Conservation (phyloP, 2,888 invertebrate genomes). For the Volucella inanis region DNA sequence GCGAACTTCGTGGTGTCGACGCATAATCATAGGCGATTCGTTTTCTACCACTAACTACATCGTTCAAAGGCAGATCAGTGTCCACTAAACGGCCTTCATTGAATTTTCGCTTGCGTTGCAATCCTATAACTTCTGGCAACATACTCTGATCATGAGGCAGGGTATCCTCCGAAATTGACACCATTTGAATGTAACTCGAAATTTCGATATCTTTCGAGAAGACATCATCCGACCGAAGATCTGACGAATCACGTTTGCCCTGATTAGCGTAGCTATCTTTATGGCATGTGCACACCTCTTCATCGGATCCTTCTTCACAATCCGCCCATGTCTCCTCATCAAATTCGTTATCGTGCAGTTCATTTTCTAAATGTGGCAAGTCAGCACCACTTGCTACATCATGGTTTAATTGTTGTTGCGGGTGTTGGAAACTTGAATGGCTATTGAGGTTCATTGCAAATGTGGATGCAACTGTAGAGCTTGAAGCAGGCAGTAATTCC, state of each 20-base stretch:
- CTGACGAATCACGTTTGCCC: slow-evolving; percentile 79
- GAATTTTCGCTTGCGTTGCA: slow-evolving; percentile 82
- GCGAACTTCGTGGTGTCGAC: slow-evolving; percentile 80
- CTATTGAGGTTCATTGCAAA: slow-evolving; percentile 47
- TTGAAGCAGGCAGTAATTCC: slow-evolving; percentile 20
- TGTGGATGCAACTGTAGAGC: slow-evolving; percentile 28
- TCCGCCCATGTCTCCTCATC: slow-evolving; percentile 82
- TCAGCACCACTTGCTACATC: slow-evolving; percentile 59
- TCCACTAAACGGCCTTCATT: slow-evolving; percentile 80
- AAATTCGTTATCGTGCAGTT: slow-evolving; percentile 76
- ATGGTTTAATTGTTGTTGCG: slow-evolving; percentile 44
- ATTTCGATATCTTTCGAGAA: slow-evolving; percentile 78
- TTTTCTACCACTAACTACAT: slow-evolving; percentile 79
- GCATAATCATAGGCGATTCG: slow-evolving; percentile 82
- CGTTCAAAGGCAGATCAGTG: slow-evolving; percentile 58
- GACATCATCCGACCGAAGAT: slow-evolving; percentile 68
- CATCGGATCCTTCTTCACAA: slow-evolving; percentile 82
- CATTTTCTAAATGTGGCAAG: slow-evolving; percentile 71
- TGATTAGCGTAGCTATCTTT: slow-evolving; percentile 80
- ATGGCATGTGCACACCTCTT: slow-evolving; percentile 83
- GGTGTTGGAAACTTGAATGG: slow-evolving; percentile 46
- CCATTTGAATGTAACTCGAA: slow-evolving; percentile 79
- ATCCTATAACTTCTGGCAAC: slow-evolving; percentile 69
- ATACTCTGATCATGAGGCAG: slow-evolving; percentile 73
- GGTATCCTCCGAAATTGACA: slow-evolving; percentile 79